Evolutionary conservation across 2,113 vertebrate species (phyloP).

Genomic region (Patagioenas fasciata): DNA sequence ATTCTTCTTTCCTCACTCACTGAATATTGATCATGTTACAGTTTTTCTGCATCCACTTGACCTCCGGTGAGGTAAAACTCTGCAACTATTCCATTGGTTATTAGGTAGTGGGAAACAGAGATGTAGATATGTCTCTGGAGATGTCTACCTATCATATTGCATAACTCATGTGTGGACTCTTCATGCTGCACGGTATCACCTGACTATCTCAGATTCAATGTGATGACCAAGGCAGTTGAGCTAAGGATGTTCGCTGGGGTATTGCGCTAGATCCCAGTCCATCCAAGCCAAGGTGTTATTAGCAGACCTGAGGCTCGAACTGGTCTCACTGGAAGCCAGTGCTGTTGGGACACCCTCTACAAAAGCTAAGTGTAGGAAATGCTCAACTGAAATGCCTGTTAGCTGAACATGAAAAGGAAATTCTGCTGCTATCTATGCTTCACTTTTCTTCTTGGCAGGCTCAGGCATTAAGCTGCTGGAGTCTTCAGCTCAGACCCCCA

Average conservation of each 20-base stretch:
- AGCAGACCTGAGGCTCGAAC: background rate
- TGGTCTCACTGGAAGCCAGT: background rate
- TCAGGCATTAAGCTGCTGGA: background rate
- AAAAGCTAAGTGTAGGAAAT: background rate
- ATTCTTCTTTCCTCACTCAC: background rate
- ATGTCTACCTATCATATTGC: background rate
- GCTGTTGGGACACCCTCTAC: background rate
- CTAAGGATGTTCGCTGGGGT: background rate
- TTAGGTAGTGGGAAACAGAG: background rate
- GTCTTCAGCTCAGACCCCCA: background rate
- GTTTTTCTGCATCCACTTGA: background rate
- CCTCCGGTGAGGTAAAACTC: background rate
- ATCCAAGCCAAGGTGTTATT: background rate
- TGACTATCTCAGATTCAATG: background rate
- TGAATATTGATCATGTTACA: background rate
- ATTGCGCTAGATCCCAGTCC: background rate
- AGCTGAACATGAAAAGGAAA: background rate
- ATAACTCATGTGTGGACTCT: background rate
- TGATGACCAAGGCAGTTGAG: background rate
- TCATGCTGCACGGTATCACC: rapidly evolving
- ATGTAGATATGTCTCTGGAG: background rate
- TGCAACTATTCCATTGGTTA: background rate
- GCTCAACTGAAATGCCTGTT: background rate
- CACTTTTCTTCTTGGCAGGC: background rate
- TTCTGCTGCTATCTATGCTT: background rate